Conservation (phyloP, 2,888 invertebrate genomes). For the Synanthedon formicaeformis region DNA sequence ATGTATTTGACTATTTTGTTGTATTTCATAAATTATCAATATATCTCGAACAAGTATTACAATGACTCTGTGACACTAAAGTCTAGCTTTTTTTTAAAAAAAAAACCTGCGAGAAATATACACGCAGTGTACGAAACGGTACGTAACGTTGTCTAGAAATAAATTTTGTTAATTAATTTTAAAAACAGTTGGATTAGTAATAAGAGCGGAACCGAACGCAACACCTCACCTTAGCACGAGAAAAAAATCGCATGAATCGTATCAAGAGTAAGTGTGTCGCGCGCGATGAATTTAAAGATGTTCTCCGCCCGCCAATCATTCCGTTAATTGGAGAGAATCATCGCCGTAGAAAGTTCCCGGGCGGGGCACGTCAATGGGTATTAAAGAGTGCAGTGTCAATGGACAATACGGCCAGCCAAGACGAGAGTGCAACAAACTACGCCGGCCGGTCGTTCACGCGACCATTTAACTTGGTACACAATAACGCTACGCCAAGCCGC, state of each 20-base stretch:
- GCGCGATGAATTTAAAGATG: conserved; percentile 49
- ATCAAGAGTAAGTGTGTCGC: conserved; percentile 61
- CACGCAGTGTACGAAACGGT: background rate
- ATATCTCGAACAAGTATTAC: too few relatives aligned
- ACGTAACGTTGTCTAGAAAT: background rate
- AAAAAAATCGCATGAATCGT: conserved; percentile 24
- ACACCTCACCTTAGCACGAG: conserved; percentile 4
- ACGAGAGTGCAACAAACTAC: conserved; percentile 53
- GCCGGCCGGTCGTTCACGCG: conserved; percentile 40
- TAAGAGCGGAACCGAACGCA: conserved; percentile 14
- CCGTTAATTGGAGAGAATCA: conserved; percentile 69
- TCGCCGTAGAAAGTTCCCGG: conserved; percentile 54
- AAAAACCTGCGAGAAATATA: too few relatives aligned
- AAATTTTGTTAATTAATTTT: background rate
- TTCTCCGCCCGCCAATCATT: conserved; percentile 56
- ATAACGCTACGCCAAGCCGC: conserved; percentile 29
- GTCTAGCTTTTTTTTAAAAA: too few relatives aligned
- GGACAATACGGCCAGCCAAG: conserved; percentile 41
- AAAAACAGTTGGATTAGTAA: conserved; percentile 3
- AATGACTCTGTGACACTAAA: too few relatives aligned
- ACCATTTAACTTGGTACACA: conserved; percentile 27
- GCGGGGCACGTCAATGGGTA: conserved; percentile 11
- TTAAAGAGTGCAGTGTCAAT: conserved; percentile 44
- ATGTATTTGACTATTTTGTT: too few relatives aligned
- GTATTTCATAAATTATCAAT: too few relatives aligned